Conservation (phyloP, 2,797 vertebrate genomes). For the Gambusia yucatana region DNA sequence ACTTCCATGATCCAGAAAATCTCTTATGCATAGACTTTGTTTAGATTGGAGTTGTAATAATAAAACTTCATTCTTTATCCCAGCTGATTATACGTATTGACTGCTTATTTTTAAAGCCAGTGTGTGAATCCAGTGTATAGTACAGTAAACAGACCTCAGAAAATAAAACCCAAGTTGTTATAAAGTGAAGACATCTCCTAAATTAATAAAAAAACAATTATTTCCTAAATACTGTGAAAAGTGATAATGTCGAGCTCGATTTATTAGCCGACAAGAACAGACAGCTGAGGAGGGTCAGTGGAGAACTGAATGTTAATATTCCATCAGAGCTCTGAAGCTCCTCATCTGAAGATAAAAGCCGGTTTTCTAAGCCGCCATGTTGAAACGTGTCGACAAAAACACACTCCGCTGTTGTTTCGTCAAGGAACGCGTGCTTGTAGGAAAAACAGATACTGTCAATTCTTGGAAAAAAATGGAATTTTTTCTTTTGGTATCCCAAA, state of each 20-base stretch:
- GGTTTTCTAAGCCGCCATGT: constrained; percentile 27
- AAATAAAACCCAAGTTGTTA: constrained; percentile 13
- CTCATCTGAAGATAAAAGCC: neutral
- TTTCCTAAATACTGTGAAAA: neutral
- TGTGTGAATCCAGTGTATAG: neutral
- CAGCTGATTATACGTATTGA: neutral
- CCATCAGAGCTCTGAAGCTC: neutral
- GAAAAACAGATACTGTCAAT: constrained; percentile 79
- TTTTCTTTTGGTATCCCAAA: constrained; percentile 77
- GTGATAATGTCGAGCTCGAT: neutral
- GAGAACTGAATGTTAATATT: constrained; percentile 11
- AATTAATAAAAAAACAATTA: neutral
- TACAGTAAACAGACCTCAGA: neutral
- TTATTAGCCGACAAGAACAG: neutral
- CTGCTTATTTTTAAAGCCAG: neutral
- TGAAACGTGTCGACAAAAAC: constrained; percentile 61
- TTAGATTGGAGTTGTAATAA: neutral
- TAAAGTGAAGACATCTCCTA: constrained; percentile 17
- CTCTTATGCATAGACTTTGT: neutral
- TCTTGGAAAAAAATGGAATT: constrained; percentile 54
- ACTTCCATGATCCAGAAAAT: neutral
- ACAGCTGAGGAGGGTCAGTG: neutral
- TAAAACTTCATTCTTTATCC: neutral
- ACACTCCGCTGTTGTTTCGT: constrained; percentile 69
- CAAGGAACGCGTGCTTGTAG: constrained; percentile 81